Evolutionary conservation across 2,888 invertebrate species (phyloP), one percentile per base, ranked within the genome.

Genomic region (Cheilosia vulpina): DNA sequence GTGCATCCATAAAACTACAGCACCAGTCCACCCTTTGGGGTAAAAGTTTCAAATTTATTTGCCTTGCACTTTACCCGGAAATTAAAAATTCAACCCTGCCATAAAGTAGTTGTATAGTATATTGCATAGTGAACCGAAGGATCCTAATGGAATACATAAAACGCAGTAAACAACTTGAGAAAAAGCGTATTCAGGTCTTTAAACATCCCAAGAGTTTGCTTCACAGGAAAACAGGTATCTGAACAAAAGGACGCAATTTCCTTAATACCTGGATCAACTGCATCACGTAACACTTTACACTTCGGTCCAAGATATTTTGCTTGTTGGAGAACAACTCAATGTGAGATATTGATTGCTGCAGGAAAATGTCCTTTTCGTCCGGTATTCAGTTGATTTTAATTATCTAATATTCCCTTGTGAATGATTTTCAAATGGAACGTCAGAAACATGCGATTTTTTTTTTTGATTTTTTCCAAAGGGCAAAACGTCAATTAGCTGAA

Each of bases 51-150:
- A 45, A 83, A 83, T 83, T 77, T 82, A 82, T 77, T 83, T 83
- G 60, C 41, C 31, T 43, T 71, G 66, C 82, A 82, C 82, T 82
- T 77, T 77, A 53, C 63, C 82, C 82, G 82, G 82, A 83, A 83
- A 83, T 83, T 83, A 72, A 83, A 82, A 78, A 83, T 68, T 83
- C 72, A 83, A 62, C 82, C 68, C 43, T 31, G 31, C 38, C 53
- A 68, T 66, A 31, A 68, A 68, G 45, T 41, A 76, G 27, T 7
- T 2, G 38, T 7, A 13, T 57, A n/a, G 1, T 27, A 9, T 52
- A 11, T 38, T 11, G 38, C 38, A 38, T 34, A 55, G 57, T 77
- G 34, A 45, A 58, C 34, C 52, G 21, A 71, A 76, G 71, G 47
- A 72, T 38, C 38, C 38, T 38, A 38, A 38, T 38, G 62, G 55